Evolutionary conservation across 1,140 invertebrate genomes (phyloP).

Genomic region (Leptonema lineaticorne): DNA sequence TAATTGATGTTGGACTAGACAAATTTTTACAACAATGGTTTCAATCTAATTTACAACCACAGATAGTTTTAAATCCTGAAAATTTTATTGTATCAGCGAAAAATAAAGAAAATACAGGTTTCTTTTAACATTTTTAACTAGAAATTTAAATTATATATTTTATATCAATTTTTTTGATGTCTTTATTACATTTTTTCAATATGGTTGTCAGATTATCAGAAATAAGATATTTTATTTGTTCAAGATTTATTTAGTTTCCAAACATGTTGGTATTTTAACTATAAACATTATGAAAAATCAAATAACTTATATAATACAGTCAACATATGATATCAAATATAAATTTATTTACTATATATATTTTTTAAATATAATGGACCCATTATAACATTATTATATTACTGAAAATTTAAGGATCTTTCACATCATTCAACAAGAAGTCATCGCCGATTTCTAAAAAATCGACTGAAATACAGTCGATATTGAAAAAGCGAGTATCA

Average conservation of each 20-base stretch:
- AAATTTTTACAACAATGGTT: slow-evolving; percentile 52
- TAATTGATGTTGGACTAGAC: slow-evolving; percentile 53
- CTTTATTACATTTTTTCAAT: neutral
- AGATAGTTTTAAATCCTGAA: slow-evolving; percentile 49
- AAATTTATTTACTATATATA: neutral
- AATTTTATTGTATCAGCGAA: slow-evolving; percentile 30
- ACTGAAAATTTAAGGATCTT: slow-evolving; percentile 1
- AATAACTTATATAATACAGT: neutral
- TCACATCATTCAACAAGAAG: slow-evolving; percentile 31
- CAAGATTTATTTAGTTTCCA: too few relatives aligned
- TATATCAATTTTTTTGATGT: neutral
- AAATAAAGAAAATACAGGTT: slow-evolving; percentile 30
- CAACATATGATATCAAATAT: neutral
- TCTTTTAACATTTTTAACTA: too few relatives aligned
- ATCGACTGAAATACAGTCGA: slow-evolving; percentile 56
- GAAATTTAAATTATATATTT: neutral
- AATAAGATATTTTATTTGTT: neutral
- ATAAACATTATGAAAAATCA: too few relatives aligned
- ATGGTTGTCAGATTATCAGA: neutral
- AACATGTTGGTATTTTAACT: too few relatives aligned
- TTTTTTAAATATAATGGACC: neutral
- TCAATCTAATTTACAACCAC: slow-evolving; percentile 49
- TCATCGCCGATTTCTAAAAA: slow-evolving; percentile 45
- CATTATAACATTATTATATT: neutral
- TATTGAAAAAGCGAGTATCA: slow-evolving; percentile 59